Percentiles rank a stretch among this genome's conserved stretches.
These are phyloP conservation scores for Phaethon lepturus DNA, from an alignment of 2,113 vertebrate species.

Conservation along the genomic window DNA sequence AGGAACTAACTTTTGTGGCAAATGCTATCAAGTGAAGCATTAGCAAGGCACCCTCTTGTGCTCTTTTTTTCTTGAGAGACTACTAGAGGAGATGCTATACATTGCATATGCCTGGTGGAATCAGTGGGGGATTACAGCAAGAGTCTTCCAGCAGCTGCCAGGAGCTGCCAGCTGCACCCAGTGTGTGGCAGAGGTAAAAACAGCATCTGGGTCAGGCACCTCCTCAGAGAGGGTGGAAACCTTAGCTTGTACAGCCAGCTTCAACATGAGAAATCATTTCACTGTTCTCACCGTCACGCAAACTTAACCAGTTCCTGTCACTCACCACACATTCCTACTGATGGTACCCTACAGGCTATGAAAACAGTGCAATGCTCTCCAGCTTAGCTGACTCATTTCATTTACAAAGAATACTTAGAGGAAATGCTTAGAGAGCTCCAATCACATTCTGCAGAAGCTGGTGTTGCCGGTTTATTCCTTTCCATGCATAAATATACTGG, in stretches of 20 bases:
- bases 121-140: background rate
- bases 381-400: slow-evolving; percentile 38
- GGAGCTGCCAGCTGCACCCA: background rate
- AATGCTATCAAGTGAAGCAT: background rate
- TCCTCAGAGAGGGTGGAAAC: background rate
- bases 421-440: slow-evolving; percentile 27
- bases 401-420: slow-evolving; percentile 39
- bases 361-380: background rate
- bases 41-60: background rate
- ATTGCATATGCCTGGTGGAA: background rate
- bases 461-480: background rate
- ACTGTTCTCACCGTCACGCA: background rate
- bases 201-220: background rate
- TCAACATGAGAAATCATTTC: background rate
- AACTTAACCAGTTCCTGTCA: background rate
- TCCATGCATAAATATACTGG: background rate
- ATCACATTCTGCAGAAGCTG: slow-evolving; percentile 34
- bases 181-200: background rate
- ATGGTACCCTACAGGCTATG: background rate
- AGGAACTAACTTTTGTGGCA: background rate
- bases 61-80: background rate
- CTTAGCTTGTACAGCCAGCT: background rate
- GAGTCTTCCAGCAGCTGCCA: background rate
- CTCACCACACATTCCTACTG: background rate
- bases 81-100: background rate